phyloP scores from a whole-genome alignment of 2,113 vertebrate genomes.

The Lagopus leucura region DNA sequence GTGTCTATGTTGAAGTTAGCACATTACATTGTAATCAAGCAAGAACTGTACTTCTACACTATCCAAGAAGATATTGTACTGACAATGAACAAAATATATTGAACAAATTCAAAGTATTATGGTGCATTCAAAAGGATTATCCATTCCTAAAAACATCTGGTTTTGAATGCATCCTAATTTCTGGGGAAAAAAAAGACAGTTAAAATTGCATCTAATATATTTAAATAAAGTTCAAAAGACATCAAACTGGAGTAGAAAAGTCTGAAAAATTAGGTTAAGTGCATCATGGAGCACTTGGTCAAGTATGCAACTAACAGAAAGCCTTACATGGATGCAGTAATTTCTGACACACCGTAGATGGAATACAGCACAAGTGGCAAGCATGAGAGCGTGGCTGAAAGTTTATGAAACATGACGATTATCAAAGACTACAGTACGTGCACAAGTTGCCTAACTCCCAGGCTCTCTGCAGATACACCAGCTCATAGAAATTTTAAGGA shows the following conservation, averaged over 20 bases:
- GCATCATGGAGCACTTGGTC: neutral
- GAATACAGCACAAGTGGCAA: neutral
- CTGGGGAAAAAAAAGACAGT: neutral
- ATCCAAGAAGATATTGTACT: neutral
- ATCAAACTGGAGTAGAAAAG: neutral
- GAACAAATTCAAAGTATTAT: neutral
- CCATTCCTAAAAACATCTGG: neutral
- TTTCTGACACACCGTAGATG: neutral
- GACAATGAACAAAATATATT: neutral
- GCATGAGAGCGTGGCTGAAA: neutral
- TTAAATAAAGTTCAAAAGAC: neutral
- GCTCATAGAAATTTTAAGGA: neutral
- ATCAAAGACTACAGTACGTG: neutral
- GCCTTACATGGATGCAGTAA: neutral
- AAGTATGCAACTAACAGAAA: neutral
- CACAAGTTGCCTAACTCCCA: neutral
- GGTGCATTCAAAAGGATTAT: neutral
- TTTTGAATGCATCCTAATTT: neutral
- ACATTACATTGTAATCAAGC: neutral
- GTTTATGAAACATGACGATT: neutral
- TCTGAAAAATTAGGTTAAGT: neutral
- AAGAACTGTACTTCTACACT: neutral
- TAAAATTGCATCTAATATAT: neutral
- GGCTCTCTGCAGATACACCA: neutral
- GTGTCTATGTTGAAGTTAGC: neutral